phyloP scores from a whole-genome alignment of 2,113 vertebrate species.

The Leptobrachium leishanense region DNA sequence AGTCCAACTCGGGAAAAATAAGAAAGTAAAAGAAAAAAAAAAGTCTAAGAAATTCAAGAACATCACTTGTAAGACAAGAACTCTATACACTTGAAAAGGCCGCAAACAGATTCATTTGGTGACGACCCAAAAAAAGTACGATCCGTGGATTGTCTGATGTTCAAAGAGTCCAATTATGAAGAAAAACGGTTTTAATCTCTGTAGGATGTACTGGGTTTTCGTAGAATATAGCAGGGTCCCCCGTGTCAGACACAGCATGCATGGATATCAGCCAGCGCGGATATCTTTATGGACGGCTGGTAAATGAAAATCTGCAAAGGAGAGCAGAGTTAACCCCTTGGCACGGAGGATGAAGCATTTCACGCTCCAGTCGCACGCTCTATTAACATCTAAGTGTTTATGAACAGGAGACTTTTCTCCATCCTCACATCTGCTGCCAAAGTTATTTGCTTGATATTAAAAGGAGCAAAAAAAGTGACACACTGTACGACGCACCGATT shows the following conservation, averaged over 20 bases:
- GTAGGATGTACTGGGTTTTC: not conserved
- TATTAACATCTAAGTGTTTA: constrained; percentile 22
- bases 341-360: not conserved
- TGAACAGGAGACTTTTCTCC: constrained; percentile 1
- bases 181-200: constrained; percentile 34
- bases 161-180: constrained; percentile 37
- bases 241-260: constrained; percentile 21
- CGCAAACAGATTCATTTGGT: constrained; percentile 30
- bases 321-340: not conserved
- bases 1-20: too few relatives aligned
- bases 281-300: not conserved
- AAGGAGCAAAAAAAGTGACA: not conserved
- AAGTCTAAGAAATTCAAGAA: not conserved
- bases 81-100: constrained; percentile 7
- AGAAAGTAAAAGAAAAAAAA: not conserved
- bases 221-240: not conserved
- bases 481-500: not conserved
- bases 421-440: constrained; percentile 2
- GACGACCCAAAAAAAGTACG: constrained; percentile 13
- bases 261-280: not conserved
- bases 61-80: not conserved
- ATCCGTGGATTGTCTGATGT: constrained; percentile 35
- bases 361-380: not conserved
- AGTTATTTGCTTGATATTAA: constrained; percentile 1
- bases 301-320: not conserved